Conservation (phyloP, 2,888 invertebrate genomes). For the Limnephilus auricula region DNA sequence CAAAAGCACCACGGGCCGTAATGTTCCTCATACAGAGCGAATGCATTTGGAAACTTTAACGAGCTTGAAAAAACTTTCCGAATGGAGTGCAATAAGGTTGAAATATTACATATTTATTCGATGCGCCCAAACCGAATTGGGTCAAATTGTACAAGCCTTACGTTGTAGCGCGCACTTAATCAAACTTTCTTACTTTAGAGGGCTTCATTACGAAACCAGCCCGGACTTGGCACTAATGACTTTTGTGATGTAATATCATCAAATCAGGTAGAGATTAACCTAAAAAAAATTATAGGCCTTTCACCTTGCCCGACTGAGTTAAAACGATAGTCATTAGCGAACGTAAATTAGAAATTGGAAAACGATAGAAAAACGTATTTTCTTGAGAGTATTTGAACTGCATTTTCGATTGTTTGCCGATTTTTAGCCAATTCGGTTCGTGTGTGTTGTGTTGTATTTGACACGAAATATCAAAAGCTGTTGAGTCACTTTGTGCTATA, state of each 20-base stretch:
- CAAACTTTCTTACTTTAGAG: conserved; percentile 34
- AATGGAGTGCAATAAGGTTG: background rate
- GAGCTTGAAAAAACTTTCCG: conserved; percentile 17
- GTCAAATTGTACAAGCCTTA: conserved; percentile 42
- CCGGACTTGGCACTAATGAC: background rate
- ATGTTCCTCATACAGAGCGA: background rate
- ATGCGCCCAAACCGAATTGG: conserved; percentile 30
- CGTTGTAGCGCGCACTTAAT: conserved; percentile 26
- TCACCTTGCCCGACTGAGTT: too few species aligned
- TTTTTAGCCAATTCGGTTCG: too few species aligned
- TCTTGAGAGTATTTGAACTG: too few species aligned
- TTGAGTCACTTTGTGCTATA: too few species aligned
- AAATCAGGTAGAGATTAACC: background rate
- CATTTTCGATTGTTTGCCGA: too few species aligned
- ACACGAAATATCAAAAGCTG: too few species aligned
- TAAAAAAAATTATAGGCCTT: background rate
- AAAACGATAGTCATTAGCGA: too few species aligned
- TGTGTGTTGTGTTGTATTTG: too few species aligned
- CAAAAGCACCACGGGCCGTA: background rate
- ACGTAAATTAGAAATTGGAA: too few species aligned
- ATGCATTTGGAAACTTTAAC: conserved; percentile 36
- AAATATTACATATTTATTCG: conserved; percentile 32
- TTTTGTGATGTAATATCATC: background rate
- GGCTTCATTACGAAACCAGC: conserved; percentile 5
- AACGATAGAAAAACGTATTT: too few species aligned